Base-by-base conservation (phyloP, 2,797 vertebrate species). In the Gymnothorax reevesii region DNA sequence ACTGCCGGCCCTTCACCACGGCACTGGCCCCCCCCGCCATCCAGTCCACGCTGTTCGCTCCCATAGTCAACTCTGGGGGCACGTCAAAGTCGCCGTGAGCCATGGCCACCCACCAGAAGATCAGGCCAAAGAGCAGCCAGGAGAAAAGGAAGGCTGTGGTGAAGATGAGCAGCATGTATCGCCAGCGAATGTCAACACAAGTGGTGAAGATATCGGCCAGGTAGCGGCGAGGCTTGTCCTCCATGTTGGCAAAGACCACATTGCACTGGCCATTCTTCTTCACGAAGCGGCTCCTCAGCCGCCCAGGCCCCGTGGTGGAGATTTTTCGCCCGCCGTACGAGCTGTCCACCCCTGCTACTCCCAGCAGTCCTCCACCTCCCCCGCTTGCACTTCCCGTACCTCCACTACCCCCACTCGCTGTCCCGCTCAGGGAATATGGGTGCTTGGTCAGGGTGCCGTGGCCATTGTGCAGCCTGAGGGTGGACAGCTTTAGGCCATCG, bases 261-360 rank as follows among this genome's bases (percentile, higher is more conserved):
- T 99, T 99, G 90, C 98, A 99, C 79, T 99, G 98, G 84, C 98
- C 98, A 0, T 97, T 98, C 94, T 99, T 99, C 95, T 98, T 98
- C 33, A 99, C 98, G 2, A 99, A 99, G 22, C 98, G 97, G 91
- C 97, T 99, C 89, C 98, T 96, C 64, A 96, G 93, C 88, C 97
- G 98, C 91, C 94, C 92, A 89, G 95, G 95, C 88, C 94, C 94
- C 64, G 90, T 92, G 4, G 95, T 95, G 85, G 92, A 90, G 90
- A 95, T 91, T 91, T 94, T 95, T 25, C 79, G 55, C 7, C 94
- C 94, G 2, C 95, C 93, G 93, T 92, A 92, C 91, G 88, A 91
- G 90, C 87, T 91, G 90, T 93, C 94, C 77, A 89, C 93, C 90
- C 80, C 83, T 83, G 66, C 90, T 82, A 57, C 88, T 0, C 83